Conservation (phyloP, 2,888 invertebrate genomes). For the Carpatolechia fugitivella region DNA sequence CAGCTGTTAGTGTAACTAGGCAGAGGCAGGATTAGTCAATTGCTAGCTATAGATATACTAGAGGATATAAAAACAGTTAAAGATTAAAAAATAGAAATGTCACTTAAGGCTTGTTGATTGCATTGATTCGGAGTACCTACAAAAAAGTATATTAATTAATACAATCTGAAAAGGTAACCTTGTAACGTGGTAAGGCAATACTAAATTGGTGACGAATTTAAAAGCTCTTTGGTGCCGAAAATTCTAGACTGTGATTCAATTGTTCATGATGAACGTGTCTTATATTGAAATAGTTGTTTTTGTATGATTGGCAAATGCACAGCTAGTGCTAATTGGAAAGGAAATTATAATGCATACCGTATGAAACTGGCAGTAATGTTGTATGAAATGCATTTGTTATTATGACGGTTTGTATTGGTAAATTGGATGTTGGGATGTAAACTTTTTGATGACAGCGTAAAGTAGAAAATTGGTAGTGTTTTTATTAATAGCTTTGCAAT, state of each 20-base stretch:
- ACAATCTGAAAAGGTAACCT: conserved; percentile 48
- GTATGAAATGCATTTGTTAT: conserved; percentile 64
- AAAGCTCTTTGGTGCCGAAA: conserved; percentile 77
- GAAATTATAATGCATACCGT: conserved; percentile 44
- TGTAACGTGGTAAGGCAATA: conserved; percentile 49
- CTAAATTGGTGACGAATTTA: conserved; percentile 69
- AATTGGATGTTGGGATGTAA: conserved; percentile 43
- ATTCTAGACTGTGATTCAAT: conserved; percentile 79
- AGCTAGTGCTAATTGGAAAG: conserved; percentile 40
- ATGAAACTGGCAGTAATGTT: conserved; percentile 44
- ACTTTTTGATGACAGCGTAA: conserved; percentile 49
- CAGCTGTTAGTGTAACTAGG: conserved; percentile 71
- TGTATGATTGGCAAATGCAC: conserved; percentile 71
- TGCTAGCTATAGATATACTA: conserved; percentile 75
- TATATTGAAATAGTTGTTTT: conserved; percentile 79
- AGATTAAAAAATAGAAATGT: conserved; percentile 51
- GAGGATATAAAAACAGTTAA: conserved; percentile 55
- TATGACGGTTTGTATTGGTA: conserved; percentile 40
- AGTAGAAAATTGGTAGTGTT: conserved; percentile 55
- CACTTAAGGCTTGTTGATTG: conserved; percentile 64
- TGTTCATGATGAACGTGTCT: conserved; percentile 78
- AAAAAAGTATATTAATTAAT: conserved; percentile 46
- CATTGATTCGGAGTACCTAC: conserved; percentile 46
- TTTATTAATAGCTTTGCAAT: conserved; percentile 67
- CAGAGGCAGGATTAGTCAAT: conserved; percentile 73